Base-by-base conservation (phyloP, 2,888 invertebrate species). In the Bembecia ichneumoniformis region DNA sequence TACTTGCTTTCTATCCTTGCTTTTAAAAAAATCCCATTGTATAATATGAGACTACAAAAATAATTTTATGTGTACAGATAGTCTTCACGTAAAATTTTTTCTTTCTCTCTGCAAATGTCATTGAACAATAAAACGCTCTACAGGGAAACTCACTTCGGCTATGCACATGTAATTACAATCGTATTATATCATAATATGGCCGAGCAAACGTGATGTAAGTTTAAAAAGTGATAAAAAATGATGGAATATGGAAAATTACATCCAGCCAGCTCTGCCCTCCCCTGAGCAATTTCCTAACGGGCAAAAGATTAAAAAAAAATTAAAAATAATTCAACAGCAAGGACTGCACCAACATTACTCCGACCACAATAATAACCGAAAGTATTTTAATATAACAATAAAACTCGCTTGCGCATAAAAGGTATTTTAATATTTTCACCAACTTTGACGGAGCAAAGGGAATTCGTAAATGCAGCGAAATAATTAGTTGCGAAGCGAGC, bases 381-480 rank as follows among this genome's bases (percentile, higher is more conserved):
- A 63, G 58, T 60, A 62, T 66, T 65, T 64, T 62, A 61, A 61
- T 65, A 62, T 62, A 63, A 63, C 60, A 66, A 63, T 60, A 64
- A 60, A 56, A 58, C 54, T 51, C 52, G 62, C 66, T 40, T 40
- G 40, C 40, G 40, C 40, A 40, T 40, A 40, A 40, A 36, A 40
- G 68, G 69, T 73, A 75, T 78, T 76, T 71, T 68, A 77, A 80
- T 81, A 83, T 78, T 77, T 81, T 75, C 71, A 61, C 62, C 60
- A 63, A 71, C 68, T 77, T 77, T 75, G 72, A 72, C 66, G 66
- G 52, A 58, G 71, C 77, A 86, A 80, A 82, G 74, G 67, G 82
- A 84, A 82, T 82, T 72, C 68, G 72, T 79, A 77, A 82, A 77
- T 75, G 77, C 76, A 73, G 71, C 66, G 69, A 77, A 82, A 82